Evolutionary conservation across 1,140 invertebrate genomes (phyloP), one percentile per base, ranked within the genome.

Genomic region (Cotesia typhae): DNA sequence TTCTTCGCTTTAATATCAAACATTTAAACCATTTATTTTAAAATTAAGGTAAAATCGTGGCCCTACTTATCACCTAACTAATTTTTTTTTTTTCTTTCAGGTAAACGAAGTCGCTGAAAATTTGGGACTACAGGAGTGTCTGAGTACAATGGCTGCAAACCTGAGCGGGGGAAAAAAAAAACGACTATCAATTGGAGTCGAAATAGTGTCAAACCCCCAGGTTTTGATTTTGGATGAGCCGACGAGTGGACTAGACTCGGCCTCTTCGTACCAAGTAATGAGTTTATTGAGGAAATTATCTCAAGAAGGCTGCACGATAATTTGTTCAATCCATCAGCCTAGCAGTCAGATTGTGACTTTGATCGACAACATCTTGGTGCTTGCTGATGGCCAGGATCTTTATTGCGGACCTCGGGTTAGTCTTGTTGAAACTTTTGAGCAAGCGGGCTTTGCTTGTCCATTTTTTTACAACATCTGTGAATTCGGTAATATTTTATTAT

Each of bases 261-360:
- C 85, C 71, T 91, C 91, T 70, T 93, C 90, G 76, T 91, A 89
- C 89, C 94, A 92, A 77, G 80, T 87, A 2, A 88, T 94, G 10
- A 90, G 84, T 14, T 85, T 93, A 4, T 80, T 94, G 7, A 91
- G 91, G 72, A 86, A 87, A 5, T 88, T 96, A 57, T 92, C 94
- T 0, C 84, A 86, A 52, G 89, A 89, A 28, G 94, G 94, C 0
- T 88, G 94, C 47, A 95, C 93, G 0, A 91, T 97, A 36, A 91
- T 94, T 4, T 96, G 94, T 79, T 92, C 94, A 7, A 92, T 97
- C 74, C 96, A 97, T 86, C 96, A 97, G 79, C 96, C 96, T 0
- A 95, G 93, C 63, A 95, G 95, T 14, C 91, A 91, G 65, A 88
- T 96, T 28, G 95, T 96, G 84, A 90, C 88, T 1, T 83, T 88